Conservation (phyloP, 2,797 vertebrate species). For the Percopsis omiscomaycus region DNA sequence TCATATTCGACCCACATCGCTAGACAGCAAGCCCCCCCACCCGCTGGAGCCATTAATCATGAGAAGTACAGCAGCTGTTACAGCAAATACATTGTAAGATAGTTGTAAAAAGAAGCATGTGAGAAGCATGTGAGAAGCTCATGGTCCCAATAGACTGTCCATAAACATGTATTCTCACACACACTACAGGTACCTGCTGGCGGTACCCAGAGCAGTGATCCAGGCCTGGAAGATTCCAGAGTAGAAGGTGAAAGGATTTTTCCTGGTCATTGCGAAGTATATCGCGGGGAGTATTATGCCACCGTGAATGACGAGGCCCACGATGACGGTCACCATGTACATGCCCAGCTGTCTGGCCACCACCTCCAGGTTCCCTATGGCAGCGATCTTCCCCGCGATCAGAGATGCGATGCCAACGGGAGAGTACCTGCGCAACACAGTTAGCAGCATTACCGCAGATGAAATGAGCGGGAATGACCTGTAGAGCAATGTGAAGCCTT, state of each 20-base stretch:
- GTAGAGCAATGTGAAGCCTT: too few relatives aligned
- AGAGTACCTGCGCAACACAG: constrained; percentile 78
- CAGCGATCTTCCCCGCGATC: constrained; percentile 84
- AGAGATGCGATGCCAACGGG: constrained; percentile 84
- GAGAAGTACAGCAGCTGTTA: constrained; percentile 40
- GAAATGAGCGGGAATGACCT: too few relatives aligned
- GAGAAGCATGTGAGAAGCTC: constrained; percentile 7
- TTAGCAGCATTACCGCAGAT: neutral
- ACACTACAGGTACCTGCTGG: constrained; percentile 77
- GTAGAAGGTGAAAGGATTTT: constrained; percentile 82
- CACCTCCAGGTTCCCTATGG: constrained; percentile 81
- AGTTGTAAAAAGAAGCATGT: constrained; percentile 52
- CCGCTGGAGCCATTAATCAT: constrained; percentile 30
- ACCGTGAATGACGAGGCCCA: constrained; percentile 84
- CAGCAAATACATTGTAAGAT: constrained; percentile 19
- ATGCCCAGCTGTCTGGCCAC: constrained; percentile 84
- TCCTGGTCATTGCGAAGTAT: constrained; percentile 80
- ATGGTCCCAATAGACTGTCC: too few relatives aligned
- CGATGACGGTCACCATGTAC: constrained; percentile 87
- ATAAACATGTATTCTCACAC: constrained; percentile 19
- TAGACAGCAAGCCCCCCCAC: neutral
- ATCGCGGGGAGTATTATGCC: constrained; percentile 82
- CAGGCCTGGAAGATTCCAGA: constrained; percentile 86
- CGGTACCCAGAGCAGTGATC: constrained; percentile 86
- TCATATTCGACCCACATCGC: constrained; percentile 31